A percentile compares a stretch with the other conserved stretches of the same genome.
Evolutionary conservation across 2,113 vertebrate genomes (phyloP).

Genomic region (Tetrax tetrax): DNA sequence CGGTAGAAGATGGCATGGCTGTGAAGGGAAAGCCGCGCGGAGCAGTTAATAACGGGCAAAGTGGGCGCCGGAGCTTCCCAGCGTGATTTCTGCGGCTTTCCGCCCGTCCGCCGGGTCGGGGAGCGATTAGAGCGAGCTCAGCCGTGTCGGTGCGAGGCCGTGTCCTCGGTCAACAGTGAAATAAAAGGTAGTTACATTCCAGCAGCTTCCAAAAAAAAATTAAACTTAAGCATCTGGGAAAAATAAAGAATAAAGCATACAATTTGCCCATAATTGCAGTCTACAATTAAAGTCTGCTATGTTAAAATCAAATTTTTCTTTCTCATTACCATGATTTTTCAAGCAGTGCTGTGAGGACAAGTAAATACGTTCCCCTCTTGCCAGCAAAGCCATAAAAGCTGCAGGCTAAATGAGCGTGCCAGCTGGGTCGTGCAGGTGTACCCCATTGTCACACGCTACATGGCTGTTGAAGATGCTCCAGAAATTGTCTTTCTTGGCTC

Average conservation of each 20-base stretch:
- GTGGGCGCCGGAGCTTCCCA: not conserved
- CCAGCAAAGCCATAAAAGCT: no score
- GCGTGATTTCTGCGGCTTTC: fast-evolving
- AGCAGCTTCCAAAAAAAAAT: not conserved
- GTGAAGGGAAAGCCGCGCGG: no score
- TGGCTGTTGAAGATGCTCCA: not conserved
- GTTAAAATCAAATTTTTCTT: not conserved
- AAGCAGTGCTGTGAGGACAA: not conserved
- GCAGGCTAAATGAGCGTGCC: no score
- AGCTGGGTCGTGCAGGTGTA: no score
- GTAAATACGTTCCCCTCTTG: not conserved
- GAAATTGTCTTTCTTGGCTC: not conserved
- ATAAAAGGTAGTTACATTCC: not conserved
- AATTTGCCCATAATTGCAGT: not conserved
- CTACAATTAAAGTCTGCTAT: no score
- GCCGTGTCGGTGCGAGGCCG: fast-evolving
- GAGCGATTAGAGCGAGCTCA: fast-evolving
- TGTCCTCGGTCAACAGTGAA: fast-evolving
- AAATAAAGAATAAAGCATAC: not conserved
- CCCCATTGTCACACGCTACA: fast-evolving
- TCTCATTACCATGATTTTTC: fast-evolving
- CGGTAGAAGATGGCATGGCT: fast-evolving
- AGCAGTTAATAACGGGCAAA: not conserved
- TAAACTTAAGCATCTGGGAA: no score
- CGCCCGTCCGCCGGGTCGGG: fast-evolving